phyloP scores from a whole-genome alignment of 2,113 vertebrate genomes.

The Paratilapia polleni region DNA sequence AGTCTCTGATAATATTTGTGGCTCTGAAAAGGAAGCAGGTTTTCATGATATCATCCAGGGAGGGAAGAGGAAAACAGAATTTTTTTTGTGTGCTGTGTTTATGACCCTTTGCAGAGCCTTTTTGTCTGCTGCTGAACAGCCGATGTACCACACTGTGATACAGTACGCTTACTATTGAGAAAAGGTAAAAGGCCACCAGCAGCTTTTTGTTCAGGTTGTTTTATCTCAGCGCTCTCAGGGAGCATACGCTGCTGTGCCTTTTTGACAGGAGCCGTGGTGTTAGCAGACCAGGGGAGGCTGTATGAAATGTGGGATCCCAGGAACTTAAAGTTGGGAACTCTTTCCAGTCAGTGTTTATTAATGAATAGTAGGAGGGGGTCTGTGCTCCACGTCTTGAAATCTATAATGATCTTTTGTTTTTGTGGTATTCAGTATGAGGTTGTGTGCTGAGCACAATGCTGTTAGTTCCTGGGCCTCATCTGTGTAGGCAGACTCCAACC shows the following conservation, averaged over 20 bases:
- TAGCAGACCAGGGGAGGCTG: not conserved
- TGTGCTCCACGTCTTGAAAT: not conserved
- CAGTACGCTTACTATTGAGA: not conserved
- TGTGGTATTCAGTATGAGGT: not conserved
- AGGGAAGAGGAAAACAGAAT: not conserved
- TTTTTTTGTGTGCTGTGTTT: not conserved
- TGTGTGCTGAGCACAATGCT: not conserved
- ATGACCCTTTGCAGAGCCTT: not conserved
- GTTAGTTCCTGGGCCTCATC: no score
- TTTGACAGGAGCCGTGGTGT: not conserved
- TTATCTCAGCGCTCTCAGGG: not conserved
- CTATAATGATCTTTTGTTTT: not conserved
- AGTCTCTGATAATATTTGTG: not conserved
- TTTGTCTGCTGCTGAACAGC: not conserved
- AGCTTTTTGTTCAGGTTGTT: not conserved
- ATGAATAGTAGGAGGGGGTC: not conserved
- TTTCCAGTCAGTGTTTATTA: not conserved
- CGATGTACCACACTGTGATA: not conserved
- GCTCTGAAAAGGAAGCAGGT: not conserved
- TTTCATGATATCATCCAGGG: not conserved
- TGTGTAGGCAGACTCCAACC: no score
- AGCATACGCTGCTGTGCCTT: not conserved
- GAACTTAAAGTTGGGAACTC: not conserved
- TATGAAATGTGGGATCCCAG: not conserved
- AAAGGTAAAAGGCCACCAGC: constrained; percentile 5